Conservation (phyloP, 1,140 invertebrate species). For the Drosophila bocqueti region DNA sequence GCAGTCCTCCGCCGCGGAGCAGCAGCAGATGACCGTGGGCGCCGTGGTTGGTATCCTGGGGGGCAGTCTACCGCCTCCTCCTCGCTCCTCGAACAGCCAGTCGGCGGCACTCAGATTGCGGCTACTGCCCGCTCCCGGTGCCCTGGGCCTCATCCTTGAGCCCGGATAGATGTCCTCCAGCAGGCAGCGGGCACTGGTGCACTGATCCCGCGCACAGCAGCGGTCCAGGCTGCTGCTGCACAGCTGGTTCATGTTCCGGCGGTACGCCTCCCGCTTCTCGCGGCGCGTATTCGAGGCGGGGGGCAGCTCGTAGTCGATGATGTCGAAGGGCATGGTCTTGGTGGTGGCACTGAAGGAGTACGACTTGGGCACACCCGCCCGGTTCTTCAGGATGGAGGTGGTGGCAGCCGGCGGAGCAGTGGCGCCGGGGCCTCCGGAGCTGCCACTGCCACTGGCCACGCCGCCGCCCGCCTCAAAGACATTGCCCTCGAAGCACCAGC, state of each 20-base stretch:
- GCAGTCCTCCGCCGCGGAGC: conserved; percentile 73
- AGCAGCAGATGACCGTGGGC: conserved; percentile 76
- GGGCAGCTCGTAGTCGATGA: conserved; percentile 82
- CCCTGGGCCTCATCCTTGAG: conserved; percentile 41
- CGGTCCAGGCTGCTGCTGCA: conserved; percentile 77
- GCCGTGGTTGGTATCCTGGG: conserved; percentile 3
- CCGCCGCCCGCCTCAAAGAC: conserved; percentile 65
- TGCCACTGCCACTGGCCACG: conserved; percentile 22
- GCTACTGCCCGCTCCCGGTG: conserved; percentile 65
- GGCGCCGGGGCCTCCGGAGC: not conserved
- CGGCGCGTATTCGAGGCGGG: conserved; percentile 64
- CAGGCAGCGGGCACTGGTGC: conserved; percentile 80
- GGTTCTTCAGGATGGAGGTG: conserved; percentile 78
- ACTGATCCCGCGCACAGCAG: conserved; percentile 79
- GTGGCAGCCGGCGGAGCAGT: conserved; percentile 26
- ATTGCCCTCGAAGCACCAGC: conserved; percentile 81
- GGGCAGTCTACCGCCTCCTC: conserved; percentile 25
- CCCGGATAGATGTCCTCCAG: conserved; percentile 79
- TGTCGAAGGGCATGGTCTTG: conserved; percentile 82
- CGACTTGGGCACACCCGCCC: conserved; percentile 79
- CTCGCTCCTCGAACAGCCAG: conserved; percentile 74
- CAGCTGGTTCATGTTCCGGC: conserved; percentile 68
- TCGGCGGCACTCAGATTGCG: conserved; percentile 73
- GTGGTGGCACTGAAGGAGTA: conserved; percentile 81
- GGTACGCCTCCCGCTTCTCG: conserved; percentile 76